phyloP scores from a whole-genome alignment of 2,113 vertebrate species.

The Aegotheles bennettii region DNA sequence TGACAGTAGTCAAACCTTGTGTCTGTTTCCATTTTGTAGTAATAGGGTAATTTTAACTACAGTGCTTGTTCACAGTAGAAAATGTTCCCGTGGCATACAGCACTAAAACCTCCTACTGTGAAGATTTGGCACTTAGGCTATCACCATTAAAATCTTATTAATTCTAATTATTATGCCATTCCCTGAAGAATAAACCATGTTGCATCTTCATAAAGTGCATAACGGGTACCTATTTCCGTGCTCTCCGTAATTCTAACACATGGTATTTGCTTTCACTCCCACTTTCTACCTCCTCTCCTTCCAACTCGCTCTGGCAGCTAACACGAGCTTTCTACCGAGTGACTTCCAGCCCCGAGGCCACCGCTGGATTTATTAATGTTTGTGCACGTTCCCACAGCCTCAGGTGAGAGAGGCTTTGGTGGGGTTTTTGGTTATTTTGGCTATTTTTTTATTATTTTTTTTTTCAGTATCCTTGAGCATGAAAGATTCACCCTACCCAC shows the following conservation, averaged over 20 bases:
- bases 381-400: background rate
- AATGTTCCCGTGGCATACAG: conserved; percentile 39
- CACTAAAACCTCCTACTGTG: conserved; percentile 38
- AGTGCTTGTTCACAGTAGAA: conserved; percentile 12
- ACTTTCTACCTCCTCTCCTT: background rate
- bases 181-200: conserved; percentile 35
- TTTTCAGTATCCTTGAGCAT: too few relatives aligned
- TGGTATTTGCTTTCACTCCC: background rate
- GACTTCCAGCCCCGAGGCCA: background rate
- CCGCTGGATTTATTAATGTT: background rate
- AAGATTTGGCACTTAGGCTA: conserved; percentile 57
- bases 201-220: conserved; percentile 24
- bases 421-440: background rate
- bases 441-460: background rate
- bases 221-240: background rate
- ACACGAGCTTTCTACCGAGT: background rate
- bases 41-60: conserved; percentile 36
- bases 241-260: background rate
- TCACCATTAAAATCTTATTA: conserved; percentile 62
- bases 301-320: background rate
- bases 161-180: conserved; percentile 58
- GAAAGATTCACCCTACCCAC: too few relatives aligned
- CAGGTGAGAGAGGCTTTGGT: background rate
- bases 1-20: background rate
- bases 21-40: conserved; percentile 15